Conservation (phyloP, 2,888 invertebrate genomes). For the Schrankia costaestrigalis region DNA sequence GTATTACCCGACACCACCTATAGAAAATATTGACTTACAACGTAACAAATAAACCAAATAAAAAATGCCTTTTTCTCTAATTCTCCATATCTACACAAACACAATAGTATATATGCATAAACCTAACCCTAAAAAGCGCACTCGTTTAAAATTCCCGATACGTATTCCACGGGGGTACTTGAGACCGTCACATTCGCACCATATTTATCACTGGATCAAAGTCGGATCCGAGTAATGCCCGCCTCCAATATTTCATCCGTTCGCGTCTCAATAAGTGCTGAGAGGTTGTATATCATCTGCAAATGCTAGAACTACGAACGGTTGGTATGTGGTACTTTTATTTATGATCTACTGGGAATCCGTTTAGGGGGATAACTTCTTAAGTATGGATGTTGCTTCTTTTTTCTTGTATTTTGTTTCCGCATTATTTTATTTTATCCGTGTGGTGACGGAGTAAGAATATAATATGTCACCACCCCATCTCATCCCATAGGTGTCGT, state of each 20-base stretch:
- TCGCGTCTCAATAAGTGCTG: slow-evolving; percentile 59
- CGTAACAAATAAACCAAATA: background rate
- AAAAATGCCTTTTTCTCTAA: no score
- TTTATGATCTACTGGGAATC: slow-evolving; percentile 7
- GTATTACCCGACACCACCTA: no score
- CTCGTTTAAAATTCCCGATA: slow-evolving; percentile 43
- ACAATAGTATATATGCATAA: no score
- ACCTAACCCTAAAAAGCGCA: slow-evolving; percentile 23
- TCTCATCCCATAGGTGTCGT: no score
- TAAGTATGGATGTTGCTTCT: no score
- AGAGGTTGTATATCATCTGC: slow-evolving; percentile 48
- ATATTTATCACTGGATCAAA: slow-evolving; percentile 70
- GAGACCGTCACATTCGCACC: slow-evolving; percentile 48
- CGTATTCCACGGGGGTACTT: slow-evolving; percentile 29
- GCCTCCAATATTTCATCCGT: slow-evolving; percentile 60
- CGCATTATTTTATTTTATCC: no score
- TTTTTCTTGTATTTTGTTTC: no score
- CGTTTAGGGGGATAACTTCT: no score
- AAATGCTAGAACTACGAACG: slow-evolving; percentile 15
- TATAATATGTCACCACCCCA: no score
- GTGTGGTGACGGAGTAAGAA: no score
- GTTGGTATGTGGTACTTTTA: slow-evolving; percentile 21
- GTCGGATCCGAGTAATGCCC: slow-evolving; percentile 35
- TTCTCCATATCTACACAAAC: no score
- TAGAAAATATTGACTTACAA: background rate